Evolutionary conservation across 2,888 invertebrate genomes (phyloP).

Genomic region (Eupithecia subumbrata): DNA sequence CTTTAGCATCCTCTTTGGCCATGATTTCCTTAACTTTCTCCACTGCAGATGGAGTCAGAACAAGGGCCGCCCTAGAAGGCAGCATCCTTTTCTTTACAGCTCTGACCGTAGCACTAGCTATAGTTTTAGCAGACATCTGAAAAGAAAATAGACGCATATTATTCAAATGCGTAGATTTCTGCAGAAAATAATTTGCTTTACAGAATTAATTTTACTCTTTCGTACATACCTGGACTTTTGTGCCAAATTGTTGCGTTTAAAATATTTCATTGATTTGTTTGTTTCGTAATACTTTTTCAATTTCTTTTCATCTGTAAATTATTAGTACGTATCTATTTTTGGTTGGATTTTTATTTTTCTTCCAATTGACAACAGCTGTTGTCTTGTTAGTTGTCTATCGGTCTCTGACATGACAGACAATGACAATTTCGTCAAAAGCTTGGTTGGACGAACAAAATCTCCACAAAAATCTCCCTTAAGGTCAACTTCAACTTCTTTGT

Average conservation of each 20-base stretch:
- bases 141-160: conserved; percentile 38
- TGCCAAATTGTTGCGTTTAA: conserved; percentile 19
- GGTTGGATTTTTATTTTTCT: neutral
- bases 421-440: neutral
- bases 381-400: too few species aligned
- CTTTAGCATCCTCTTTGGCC: conserved; percentile 87
- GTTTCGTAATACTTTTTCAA: conserved; percentile 20
- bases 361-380: neutral
- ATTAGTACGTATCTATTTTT: neutral
- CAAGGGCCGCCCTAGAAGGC: conserved; percentile 93
- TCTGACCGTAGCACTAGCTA: conserved; percentile 94
- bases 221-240: conserved; percentile 27
- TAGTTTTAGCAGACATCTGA: conserved; percentile 90
- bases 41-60: conserved; percentile 94
- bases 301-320: conserved; percentile 10
- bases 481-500: too few species aligned
- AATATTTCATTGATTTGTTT: conserved; percentile 34
- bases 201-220: neutral
- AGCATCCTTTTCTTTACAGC: conserved; percentile 92
- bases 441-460: neutral
- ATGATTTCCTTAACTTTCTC: conserved; percentile 92
- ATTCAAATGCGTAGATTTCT: neutral
- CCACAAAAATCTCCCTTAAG: neutral
- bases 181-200: neutral
- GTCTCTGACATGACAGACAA: too few species aligned